These are phyloP conservation scores for Rachycentron canadum DNA, from an alignment of 2,797 vertebrate genomes.

Conservation along the genomic window DNA sequence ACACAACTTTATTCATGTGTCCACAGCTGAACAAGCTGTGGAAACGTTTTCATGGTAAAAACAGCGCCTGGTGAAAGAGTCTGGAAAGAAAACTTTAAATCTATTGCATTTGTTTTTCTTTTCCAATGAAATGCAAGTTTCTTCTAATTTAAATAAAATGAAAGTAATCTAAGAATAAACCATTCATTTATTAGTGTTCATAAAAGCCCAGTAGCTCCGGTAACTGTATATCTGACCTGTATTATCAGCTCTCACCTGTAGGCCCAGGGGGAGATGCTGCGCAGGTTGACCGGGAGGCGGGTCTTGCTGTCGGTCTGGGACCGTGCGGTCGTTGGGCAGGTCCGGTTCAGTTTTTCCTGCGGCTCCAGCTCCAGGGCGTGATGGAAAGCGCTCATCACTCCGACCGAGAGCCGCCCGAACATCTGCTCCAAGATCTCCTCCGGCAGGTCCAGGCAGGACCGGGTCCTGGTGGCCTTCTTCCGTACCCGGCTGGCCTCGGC, in stretches of 20 bases:
- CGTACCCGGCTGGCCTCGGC: slow-evolving; percentile 74
- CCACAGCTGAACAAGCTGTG: too few species aligned
- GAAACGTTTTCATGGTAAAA: too few species aligned
- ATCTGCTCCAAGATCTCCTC: slow-evolving; percentile 95
- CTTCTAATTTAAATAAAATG: too few species aligned
- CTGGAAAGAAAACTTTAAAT: too few species aligned
- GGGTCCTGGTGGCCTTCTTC: slow-evolving; percentile 82
- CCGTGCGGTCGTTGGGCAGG: slow-evolving; percentile 85
- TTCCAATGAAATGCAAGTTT: too few species aligned
- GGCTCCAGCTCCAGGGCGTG: slow-evolving; percentile 94
- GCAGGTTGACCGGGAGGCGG: slow-evolving; percentile 90
- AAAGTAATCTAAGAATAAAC: too few species aligned
- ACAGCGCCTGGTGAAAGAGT: too few species aligned
- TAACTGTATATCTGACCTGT: too few species aligned
- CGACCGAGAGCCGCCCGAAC: slow-evolving; percentile 92
- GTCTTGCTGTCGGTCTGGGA: slow-evolving; percentile 75
- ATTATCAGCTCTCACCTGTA: slow-evolving; percentile 91
- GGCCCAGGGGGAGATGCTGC: slow-evolving; percentile 94
- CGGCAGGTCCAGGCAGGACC: slow-evolving; percentile 90
- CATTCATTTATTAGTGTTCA: too few species aligned
- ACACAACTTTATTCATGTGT: too few species aligned
- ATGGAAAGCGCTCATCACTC: slow-evolving; percentile 94
- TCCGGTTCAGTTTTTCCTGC: slow-evolving; percentile 87
- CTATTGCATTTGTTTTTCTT: too few species aligned
- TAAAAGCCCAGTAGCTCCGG: too few species aligned